Conservation (phyloP, 2,888 invertebrate species). For the Willowsia nigromaculata region DNA sequence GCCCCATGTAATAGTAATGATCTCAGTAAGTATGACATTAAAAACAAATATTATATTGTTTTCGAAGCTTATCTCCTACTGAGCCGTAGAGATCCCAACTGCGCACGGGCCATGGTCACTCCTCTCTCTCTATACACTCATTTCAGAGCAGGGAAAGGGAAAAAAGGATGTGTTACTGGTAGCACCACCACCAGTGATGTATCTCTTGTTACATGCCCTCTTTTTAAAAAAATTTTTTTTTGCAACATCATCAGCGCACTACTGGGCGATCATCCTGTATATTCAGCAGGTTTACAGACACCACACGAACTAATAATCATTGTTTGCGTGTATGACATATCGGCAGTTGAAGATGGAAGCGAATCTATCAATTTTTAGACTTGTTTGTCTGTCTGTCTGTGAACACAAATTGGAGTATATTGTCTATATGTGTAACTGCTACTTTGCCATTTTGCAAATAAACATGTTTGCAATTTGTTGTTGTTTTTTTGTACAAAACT, state of each 20-base stretch:
- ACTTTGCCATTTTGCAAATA: too few species aligned
- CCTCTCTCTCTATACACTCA: too few species aligned
- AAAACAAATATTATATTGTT: constrained; percentile 63
- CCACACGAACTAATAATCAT: not conserved
- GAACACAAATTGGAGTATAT: too few species aligned
- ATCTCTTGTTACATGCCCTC: not conserved
- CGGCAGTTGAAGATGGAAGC: too few species aligned
- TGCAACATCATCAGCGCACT: not conserved
- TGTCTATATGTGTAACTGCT: too few species aligned
- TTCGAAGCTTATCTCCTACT: constrained; percentile 52
- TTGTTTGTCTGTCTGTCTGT: too few species aligned
- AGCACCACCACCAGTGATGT: not conserved
- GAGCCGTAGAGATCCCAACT: constrained; percentile 48
- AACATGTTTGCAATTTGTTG: not conserved
- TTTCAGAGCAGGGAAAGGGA: not conserved
- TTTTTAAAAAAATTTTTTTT: not conserved
- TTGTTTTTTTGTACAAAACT: not conserved
- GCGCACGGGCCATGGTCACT: constrained; percentile 50
- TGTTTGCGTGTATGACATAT: not conserved
- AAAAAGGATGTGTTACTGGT: not conserved
- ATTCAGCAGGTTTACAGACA: not conserved
- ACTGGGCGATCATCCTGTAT: not conserved
- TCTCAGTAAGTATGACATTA: constrained; percentile 58
- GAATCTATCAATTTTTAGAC: too few species aligned
- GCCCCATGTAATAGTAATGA: not conserved